Conservation (phyloP, 2,888 invertebrate species). For the Nomada hirtipes region DNA sequence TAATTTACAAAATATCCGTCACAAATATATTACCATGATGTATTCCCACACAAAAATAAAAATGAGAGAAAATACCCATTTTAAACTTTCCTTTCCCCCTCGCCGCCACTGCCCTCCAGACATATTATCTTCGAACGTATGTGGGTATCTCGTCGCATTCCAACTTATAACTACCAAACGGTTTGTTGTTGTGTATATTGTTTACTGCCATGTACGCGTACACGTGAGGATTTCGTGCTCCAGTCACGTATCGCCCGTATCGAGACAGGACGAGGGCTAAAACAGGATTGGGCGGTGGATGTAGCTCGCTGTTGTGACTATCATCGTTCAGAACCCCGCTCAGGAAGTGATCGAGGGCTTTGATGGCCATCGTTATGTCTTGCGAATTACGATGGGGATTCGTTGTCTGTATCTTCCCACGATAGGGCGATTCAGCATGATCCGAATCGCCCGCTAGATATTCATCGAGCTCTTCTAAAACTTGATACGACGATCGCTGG, state of each 20-base stretch:
- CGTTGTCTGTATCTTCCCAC: conserved; percentile 45
- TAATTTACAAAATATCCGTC: no score
- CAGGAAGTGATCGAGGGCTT: conserved; percentile 74
- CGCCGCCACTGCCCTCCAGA: no score
- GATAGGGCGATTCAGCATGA: conserved; percentile 50
- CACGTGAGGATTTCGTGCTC: conserved; percentile 64
- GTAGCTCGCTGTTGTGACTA: conserved; percentile 86
- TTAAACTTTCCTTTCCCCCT: not conserved
- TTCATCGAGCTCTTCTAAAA: conserved; percentile 54
- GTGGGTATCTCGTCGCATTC: conserved; percentile 65
- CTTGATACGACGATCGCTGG: conserved; percentile 53
- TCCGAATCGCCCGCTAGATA: conserved; percentile 51
- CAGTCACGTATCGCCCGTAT: conserved; percentile 87
- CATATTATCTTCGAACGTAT: conserved; percentile 43
- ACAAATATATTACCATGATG: no score
- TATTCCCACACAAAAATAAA: no score
- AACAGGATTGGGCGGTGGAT: conserved; percentile 87
- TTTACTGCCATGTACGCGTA: conserved; percentile 88
- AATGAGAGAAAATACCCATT: not conserved
- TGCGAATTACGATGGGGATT: conserved; percentile 59
- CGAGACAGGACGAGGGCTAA: conserved; percentile 87
- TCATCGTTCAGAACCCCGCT: conserved; percentile 69
- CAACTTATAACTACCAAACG: conserved; percentile 87
- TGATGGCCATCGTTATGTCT: conserved; percentile 68
- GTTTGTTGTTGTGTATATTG: conserved; percentile 88